phyloP scores from a whole-genome alignment of 2,113 vertebrate genomes.

The Chrysemys picta region DNA sequence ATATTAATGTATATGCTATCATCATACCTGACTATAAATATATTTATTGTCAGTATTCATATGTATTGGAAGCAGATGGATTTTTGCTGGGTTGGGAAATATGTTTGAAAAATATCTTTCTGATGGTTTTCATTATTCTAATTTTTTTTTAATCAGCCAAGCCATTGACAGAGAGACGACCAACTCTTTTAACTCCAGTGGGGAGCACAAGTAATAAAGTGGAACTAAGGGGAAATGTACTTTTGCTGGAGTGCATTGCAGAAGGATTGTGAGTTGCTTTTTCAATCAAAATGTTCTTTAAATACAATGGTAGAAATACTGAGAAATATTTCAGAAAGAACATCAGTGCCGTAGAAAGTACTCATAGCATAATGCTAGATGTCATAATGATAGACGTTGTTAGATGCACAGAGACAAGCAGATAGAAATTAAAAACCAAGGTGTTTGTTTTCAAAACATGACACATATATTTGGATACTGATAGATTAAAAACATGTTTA shows the following conservation, averaged over 20 bases:
- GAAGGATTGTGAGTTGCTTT: slow-evolving; percentile 92
- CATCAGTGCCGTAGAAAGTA: neutral
- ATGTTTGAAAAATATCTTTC: neutral
- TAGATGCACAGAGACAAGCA: neutral
- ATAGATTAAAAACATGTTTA: neutral
- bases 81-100: neutral
- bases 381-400: neutral
- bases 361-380: accelerated
- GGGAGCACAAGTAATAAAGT: slow-evolving; percentile 87
- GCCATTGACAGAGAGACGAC: slow-evolving; percentile 85
- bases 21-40: neutral
- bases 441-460: neutral
- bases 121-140: neutral
- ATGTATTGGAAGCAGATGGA: neutral
- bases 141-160: slow-evolving; percentile 82
- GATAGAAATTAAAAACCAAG: neutral
- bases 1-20: neutral
- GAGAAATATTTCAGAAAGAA: neutral
- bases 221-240: slow-evolving; percentile 90
- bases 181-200: slow-evolving; percentile 88
- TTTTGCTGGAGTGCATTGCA: slow-evolving; percentile 95
- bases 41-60: neutral
- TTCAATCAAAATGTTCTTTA: neutral
- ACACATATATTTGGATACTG: neutral
- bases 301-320: neutral